A percentile compares a stretch with the other conserved stretches of the same genome.
phyloP scores from a whole-genome alignment of 2,888 invertebrate genomes.

The Lepidocyrtinus sp. region DNA sequence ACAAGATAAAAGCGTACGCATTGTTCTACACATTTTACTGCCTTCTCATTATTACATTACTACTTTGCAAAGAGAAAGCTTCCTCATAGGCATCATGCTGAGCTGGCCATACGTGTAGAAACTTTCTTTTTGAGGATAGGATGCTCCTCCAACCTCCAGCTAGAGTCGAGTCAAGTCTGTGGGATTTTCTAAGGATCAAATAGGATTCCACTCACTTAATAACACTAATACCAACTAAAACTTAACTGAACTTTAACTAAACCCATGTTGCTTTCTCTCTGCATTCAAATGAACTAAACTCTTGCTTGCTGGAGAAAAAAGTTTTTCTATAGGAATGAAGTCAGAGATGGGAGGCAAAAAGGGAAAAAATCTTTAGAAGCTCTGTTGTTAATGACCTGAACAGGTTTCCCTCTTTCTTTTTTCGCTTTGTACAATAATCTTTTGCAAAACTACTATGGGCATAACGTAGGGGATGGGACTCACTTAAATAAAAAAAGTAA shows the following conservation, averaged over 20 bases:
- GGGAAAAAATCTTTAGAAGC: not conserved
- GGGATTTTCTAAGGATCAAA: slow-evolving; percentile 53
- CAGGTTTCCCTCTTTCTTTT: slow-evolving; percentile 26
- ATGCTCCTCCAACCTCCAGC: not conserved
- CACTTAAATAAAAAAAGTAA: slow-evolving; percentile 39
- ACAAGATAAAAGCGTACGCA: no score
- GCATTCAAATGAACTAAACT: slow-evolving; percentile 24
- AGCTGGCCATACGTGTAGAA: no score
- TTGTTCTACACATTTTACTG: not conserved
- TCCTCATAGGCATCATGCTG: slow-evolving; percentile 2
- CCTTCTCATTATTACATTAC: slow-evolving; percentile 6
- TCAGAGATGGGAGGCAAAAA: no score
- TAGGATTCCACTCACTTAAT: slow-evolving; percentile 53
- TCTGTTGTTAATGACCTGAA: slow-evolving; percentile 44
- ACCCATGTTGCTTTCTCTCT: not conserved
- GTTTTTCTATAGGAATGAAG: not conserved
- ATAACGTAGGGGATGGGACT: no score
- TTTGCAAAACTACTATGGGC: no score
- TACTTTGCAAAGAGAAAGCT: not conserved
- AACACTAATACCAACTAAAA: slow-evolving; percentile 29
- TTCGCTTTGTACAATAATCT: not conserved
- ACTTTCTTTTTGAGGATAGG: not conserved
- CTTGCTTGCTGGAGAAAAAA: not conserved
- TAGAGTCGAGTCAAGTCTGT: slow-evolving; percentile 24
- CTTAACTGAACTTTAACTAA: not conserved